Percentiles rank a stretch among this genome's conserved stretches.
Conservation (phyloP, 2,113 vertebrate species). For the Petaurus breviceps region DNA sequence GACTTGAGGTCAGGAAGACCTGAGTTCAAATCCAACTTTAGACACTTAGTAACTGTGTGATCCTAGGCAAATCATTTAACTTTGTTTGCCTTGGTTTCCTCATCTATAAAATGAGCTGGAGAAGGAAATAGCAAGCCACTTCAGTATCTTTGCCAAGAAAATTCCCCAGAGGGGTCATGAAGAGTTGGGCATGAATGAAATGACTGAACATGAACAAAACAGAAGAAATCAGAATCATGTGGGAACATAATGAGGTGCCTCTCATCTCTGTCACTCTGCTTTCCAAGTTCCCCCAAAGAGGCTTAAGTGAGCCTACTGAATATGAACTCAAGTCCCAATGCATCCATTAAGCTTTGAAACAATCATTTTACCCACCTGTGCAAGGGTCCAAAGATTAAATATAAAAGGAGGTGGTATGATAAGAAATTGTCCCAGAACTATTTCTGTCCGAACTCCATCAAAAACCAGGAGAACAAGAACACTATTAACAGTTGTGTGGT, state of each 20-base stretch:
- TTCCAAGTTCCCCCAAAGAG: neutral
- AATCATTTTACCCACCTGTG: neutral
- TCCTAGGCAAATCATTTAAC: neutral
- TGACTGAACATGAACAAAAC: neutral
- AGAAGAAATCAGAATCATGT: neutral
- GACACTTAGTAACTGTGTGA: neutral
- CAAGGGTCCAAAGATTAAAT: neutral
- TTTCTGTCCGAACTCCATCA: no score
- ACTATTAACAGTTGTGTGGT: neutral
- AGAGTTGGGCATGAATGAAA: neutral
- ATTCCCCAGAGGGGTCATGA: neutral
- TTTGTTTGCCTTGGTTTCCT: neutral
- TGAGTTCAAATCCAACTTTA: neutral
- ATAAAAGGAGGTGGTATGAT: neutral
- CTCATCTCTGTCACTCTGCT: neutral
- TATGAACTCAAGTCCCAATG: neutral
- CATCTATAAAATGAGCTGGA: neutral
- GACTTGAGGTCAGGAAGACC: neutral
- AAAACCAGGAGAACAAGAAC: no score
- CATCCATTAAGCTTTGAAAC: no score
- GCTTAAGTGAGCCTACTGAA: neutral
- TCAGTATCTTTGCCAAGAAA: no score
- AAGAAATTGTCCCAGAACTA: neutral
- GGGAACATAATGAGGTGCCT: neutral
- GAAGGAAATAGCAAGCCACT: neutral